These are phyloP conservation scores for Drosophila niveifrons DNA, from an alignment of 2,888 invertebrate species.

Conservation along the genomic window DNA sequence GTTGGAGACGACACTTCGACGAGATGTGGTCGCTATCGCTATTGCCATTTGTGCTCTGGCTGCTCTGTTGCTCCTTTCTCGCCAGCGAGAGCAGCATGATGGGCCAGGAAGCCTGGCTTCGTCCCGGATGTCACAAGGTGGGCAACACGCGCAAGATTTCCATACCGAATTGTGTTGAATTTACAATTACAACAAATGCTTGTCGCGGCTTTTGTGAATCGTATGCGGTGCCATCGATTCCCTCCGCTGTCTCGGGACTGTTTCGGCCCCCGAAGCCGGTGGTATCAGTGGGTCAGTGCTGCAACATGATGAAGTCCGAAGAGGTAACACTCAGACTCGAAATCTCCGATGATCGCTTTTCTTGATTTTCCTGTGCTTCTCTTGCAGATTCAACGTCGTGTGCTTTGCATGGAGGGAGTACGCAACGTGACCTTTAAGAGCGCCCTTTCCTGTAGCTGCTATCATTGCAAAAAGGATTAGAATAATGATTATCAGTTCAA, in stretches of 20 bases:
- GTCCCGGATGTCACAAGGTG: slow-evolving; percentile 92
- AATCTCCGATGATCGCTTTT: neutral
- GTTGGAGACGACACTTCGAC: slow-evolving; percentile 22
- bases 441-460: slow-evolving; percentile 93
- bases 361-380: neutral
- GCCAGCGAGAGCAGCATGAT: slow-evolving; percentile 28
- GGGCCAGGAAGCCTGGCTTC: slow-evolving; percentile 88
- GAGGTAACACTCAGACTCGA: slow-evolving; percentile 87
- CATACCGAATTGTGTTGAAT: slow-evolving; percentile 94
- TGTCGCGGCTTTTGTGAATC: slow-evolving; percentile 95
- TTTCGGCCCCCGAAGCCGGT: slow-evolving; percentile 88
- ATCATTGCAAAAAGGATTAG: slow-evolving; percentile 91
- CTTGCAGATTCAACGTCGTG: slow-evolving; percentile 90
- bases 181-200: slow-evolving; percentile 94
- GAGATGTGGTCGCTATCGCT: slow-evolving; percentile 51
- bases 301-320: slow-evolving; percentile 95
- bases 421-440: slow-evolving; percentile 93
- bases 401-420: slow-evolving; percentile 92
- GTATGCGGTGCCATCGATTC: slow-evolving; percentile 92
- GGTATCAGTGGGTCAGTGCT: slow-evolving; percentile 94
- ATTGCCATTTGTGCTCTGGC: slow-evolving; percentile 46
- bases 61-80: slow-evolving; percentile 54
- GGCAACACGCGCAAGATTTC: slow-evolving; percentile 92
- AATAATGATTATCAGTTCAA: too few relatives aligned
- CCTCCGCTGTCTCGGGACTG: slow-evolving; percentile 60